These are phyloP conservation scores for Mormyrus iriodes DNA, from an alignment of 2,113 vertebrate genomes.

Conservation along the genomic window DNA sequence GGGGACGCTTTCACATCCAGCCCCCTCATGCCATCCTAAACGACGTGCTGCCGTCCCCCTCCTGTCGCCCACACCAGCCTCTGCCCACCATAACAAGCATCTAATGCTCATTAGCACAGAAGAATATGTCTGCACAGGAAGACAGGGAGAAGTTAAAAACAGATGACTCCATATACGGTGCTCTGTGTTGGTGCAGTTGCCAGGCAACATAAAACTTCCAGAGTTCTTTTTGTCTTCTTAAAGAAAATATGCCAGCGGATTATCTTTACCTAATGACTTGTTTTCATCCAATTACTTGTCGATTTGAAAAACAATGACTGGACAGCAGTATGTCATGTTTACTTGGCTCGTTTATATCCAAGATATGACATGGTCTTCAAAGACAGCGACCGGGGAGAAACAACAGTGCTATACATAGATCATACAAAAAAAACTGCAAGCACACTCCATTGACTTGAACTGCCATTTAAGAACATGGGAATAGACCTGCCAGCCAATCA, in stretches of 20 bases:
- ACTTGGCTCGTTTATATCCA: conserved; percentile 4
- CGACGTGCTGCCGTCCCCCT: neutral
- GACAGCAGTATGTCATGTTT: neutral
- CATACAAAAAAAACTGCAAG: conserved; percentile 7
- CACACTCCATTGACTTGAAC: neutral
- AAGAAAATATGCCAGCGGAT: conserved; percentile 10
- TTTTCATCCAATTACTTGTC: conserved; percentile 10
- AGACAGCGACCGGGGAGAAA: neutral
- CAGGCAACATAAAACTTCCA: conserved; percentile 29
- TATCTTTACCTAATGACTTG: conserved; percentile 9
- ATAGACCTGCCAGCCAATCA: neutral
- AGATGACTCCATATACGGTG: conserved; percentile 27
- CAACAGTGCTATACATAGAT: conserved; percentile 20
- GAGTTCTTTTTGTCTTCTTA: conserved; percentile 17
- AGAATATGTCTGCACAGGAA: conserved; percentile 15
- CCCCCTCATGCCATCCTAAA: neutral
- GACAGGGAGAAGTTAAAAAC: conserved; percentile 25
- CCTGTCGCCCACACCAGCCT: conserved; percentile 10
- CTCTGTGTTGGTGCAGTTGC: conserved; percentile 36
- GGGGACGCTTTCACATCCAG: neutral
- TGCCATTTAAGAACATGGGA: conserved; percentile 20
- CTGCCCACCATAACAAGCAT: conserved; percentile 2
- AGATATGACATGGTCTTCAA: conserved; percentile 22
- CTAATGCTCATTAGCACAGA: conserved; percentile 23
- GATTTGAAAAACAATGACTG: neutral